Conservation (phyloP, 2,888 invertebrate genomes). For the Drosophila algonquin region DNA sequence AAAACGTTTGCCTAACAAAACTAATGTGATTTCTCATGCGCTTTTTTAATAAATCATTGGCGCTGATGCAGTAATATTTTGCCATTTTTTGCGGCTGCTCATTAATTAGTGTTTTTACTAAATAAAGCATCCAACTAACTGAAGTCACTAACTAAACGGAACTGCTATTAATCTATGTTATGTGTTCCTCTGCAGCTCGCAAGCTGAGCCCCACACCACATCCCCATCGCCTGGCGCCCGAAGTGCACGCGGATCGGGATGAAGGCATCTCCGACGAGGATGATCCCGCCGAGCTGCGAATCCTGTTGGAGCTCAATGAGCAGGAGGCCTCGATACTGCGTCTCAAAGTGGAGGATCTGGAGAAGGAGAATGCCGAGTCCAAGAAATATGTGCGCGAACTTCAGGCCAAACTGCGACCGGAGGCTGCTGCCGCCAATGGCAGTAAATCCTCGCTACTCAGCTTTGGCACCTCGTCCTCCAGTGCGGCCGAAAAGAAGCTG, state of each 20-base stretch:
- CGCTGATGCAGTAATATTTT: conserved; percentile 52
- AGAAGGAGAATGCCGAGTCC: conserved; percentile 90
- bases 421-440: conserved; percentile 45
- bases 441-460: conserved; percentile 61
- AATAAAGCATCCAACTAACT: not conserved
- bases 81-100: conserved; percentile 86
- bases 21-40: conserved; percentile 63
- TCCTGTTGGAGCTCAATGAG: conserved; percentile 94
- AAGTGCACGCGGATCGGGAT: conserved; percentile 89
- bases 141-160: not conserved
- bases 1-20: conserved; percentile 30
- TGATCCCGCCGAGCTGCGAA: conserved; percentile 92
- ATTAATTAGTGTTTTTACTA: conserved; percentile 45
- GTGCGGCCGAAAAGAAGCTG: conserved; percentile 76
- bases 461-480: conserved; percentile 61
- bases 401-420: conserved; percentile 87
- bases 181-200: conserved; percentile 85
- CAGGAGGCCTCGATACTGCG: conserved; percentile 93
- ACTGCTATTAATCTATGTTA: no score
- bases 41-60: conserved; percentile 50
- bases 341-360: conserved; percentile 92
- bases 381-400: conserved; percentile 91
- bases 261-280: conserved; percentile 91
- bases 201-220: conserved; percentile 89
- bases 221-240: conserved; percentile 87